Evolutionary conservation across 2,888 invertebrate genomes (phyloP), one percentile per base, ranked within the genome.

Genomic region (Oligia strigilis): DNA sequence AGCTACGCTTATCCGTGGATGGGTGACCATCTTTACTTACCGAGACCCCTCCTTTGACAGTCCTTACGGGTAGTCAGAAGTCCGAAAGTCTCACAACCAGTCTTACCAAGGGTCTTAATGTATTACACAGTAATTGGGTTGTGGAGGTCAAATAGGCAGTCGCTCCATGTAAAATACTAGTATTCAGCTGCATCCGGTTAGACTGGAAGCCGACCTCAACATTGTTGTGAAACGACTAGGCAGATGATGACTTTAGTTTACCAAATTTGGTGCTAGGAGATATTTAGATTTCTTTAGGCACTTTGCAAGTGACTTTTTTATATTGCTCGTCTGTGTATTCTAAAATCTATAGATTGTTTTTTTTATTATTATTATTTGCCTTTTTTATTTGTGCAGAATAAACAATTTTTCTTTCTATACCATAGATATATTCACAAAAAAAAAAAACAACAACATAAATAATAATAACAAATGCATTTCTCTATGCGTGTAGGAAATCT

Each of bases 401-500:
- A 23, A 60, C 11, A 13, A 13, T 13, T 0, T 49, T 19, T 55
- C 58, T n/a, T n/a, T 58, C 58, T 58, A 58, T 58, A n/a, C 58
- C 58, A n/a, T 60, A 73, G 65, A 49, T 55, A 2, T 55, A 52
- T 40, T 69, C 40, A 11, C 60, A 77, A 65, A 62, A 60, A 55
- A 55, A 58, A n/a, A 60, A 60, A 69, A 76, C 75, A 80, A 52
- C 70, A 78, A 75, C 80, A 89, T 89, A 86, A 90, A 89, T 90
- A 90, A 87, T 95, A 96, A 96, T 95, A 95, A 96, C 93, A 94
- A 94, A 95, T 95, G 95, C 94, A 94, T 93, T 92, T 93, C 91
- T 92, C 91, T 94, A 92, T 93, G 81, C 78, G 88, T 88, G 85
- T 85, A 83, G 81, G 88, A 90, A 90, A 88, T 87, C 86, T 78